Conservation (phyloP, 2,113 vertebrate species). For the Anser brachyrhynchus region DNA sequence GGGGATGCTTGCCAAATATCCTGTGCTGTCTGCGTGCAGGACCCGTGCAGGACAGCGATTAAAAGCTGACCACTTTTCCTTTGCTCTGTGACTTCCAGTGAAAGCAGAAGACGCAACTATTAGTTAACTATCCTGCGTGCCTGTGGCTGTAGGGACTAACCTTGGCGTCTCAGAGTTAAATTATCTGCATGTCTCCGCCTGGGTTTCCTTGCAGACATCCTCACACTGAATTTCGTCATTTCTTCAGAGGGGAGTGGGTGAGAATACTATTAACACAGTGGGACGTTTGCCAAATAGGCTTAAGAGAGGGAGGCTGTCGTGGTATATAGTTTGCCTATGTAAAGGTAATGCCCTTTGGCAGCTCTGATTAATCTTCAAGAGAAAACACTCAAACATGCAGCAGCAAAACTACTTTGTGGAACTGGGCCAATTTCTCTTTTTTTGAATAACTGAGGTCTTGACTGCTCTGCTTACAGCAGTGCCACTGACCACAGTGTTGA, state of each 20-base stretch:
- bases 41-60: background rate
- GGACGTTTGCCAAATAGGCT: conserved; percentile 13
- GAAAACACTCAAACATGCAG: background rate
- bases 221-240: background rate
- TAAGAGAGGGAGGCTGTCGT: conserved; percentile 10
- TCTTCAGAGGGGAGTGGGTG: background rate
- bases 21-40: background rate
- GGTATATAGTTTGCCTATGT: background rate
- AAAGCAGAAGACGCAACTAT: background rate
- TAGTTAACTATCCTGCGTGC: background rate
- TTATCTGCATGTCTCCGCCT: background rate
- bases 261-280: background rate
- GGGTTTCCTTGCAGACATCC: background rate
- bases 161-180: background rate
- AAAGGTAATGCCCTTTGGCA: conserved; percentile 43
- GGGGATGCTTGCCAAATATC: background rate
- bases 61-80: background rate
- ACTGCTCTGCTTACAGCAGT: background rate
- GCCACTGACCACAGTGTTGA: background rate
- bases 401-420: background rate
- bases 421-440: background rate
- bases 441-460: background rate
- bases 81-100: background rate
- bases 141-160: background rate
- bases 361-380: conserved; percentile 39